These are phyloP conservation scores for Anser brachyrhynchus DNA, from an alignment of 2,113 vertebrate species.

Conservation along the genomic window DNA sequence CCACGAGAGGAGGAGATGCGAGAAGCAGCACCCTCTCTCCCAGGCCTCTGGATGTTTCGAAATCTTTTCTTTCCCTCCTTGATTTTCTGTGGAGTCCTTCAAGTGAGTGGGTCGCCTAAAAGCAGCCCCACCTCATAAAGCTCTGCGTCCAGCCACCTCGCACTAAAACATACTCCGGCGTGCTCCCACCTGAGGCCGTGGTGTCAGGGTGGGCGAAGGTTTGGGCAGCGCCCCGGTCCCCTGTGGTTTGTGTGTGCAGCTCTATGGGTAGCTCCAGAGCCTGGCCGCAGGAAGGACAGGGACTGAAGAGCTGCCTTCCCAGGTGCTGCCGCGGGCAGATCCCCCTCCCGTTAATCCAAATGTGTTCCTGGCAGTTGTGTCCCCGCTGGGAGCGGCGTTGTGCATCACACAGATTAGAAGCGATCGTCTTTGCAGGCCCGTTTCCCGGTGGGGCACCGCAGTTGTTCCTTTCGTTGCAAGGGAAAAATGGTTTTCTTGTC, in stretches of 20 bases:
- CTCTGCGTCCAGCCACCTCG: neutral
- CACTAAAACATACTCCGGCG: slow-evolving; percentile 13
- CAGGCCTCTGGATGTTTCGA: neutral
- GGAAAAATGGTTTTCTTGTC: neutral
- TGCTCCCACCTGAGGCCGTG: neutral
- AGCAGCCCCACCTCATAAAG: neutral
- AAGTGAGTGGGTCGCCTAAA: neutral
- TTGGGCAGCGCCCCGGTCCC: neutral
- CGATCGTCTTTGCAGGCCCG: rapidly evolving
- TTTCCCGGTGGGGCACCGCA: neutral
- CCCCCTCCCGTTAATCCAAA: neutral
- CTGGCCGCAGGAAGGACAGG: neutral
- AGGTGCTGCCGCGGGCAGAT: neutral
- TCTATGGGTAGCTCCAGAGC: neutral
- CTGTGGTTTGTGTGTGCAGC: neutral
- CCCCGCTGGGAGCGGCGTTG: rapidly evolving
- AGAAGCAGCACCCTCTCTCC: neutral
- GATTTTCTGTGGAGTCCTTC: neutral
- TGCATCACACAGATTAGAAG: neutral
- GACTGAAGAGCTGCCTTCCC: neutral
- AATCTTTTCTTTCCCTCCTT: neutral
- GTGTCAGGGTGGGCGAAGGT: neutral
- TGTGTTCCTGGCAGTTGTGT: neutral
- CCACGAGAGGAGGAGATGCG: neutral
- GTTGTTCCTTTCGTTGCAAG: neutral